Percentiles rank a stretch among this genome's conserved stretches.
These are phyloP conservation scores for Apaloderma vittatum DNA, from an alignment of 2,113 vertebrate genomes.

Conservation along the genomic window DNA sequence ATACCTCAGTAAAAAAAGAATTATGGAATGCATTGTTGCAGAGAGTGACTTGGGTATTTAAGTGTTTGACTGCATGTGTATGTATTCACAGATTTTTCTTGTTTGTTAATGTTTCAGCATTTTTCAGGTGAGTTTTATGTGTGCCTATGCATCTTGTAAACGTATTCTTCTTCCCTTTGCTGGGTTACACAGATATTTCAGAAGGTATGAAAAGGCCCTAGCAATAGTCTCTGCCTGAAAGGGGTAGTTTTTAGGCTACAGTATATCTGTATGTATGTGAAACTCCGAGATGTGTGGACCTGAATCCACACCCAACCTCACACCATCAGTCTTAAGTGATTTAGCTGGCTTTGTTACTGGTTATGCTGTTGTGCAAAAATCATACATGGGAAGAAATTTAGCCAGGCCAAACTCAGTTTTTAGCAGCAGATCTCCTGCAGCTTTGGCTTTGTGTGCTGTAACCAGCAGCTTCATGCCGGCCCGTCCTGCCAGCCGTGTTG, in stretches of 20 bases:
- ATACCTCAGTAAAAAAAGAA: conserved; percentile 1
- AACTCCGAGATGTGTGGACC: neutral
- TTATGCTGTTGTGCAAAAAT: neutral
- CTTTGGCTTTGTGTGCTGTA: neutral
- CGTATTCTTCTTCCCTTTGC: conserved; percentile 1
- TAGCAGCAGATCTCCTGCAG: neutral
- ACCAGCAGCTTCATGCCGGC: neutral
- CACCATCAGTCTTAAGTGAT: neutral
- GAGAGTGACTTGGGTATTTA: conserved; percentile 8
- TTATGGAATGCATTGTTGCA: neutral
- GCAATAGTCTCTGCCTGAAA: neutral
- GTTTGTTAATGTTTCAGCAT: conserved; percentile 43
- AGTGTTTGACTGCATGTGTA: neutral
- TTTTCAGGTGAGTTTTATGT: neutral
- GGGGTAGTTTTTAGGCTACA: neutral
- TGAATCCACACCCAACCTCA: neutral
- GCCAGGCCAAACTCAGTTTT: neutral
- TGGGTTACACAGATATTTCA: neutral
- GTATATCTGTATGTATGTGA: neutral
- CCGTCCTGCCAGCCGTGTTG: neutral
- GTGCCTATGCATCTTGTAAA: neutral
- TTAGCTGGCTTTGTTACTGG: neutral
- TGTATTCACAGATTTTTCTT: neutral
- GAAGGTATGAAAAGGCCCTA: neutral
- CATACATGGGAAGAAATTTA: neutral